Base-by-base conservation (phyloP, 53 echinoderm and acorn worm genomes). In the Hippasteria phrygiana region DNA sequence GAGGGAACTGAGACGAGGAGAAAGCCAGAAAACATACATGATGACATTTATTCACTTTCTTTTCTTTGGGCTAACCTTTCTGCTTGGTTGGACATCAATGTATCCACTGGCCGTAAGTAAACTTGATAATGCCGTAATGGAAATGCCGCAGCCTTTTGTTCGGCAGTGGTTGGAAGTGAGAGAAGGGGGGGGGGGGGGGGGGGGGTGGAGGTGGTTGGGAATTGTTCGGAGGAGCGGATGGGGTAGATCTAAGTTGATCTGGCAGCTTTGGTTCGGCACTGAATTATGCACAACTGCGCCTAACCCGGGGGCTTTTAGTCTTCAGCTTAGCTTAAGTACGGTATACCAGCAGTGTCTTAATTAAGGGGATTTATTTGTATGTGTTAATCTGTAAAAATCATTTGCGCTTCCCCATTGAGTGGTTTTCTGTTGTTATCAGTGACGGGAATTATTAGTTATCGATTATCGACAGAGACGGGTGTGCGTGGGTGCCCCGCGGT, bases 61-160 rank as follows among this genome's bases (percentile, higher is more conserved):
- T 20, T 18, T 18, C 59, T 26, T 59, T n/a, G 32, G 46, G 79
- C 59, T 79, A 79, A 66, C 82, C 47, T 82, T 82, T 82, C 82
- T 18, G 65, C 82, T 27, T 64, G 43, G 82, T 50, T 82, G 64
- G 16, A 46, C 82, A 82, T 66, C 31, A 82, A 82, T 82, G 66
- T 40, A 45, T 33, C 66, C 82, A 82, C 10, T 82, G 82, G 82
- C 82, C 82, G 82, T 82, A 66, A 82, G 66, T 82, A 82, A 82
- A 82, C 82, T 66, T 82, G 38, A 43, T 81, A 64, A 36, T 45
- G 43, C 82, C 66, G 64, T 66, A 43, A 82, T 32, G 32, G 66
- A 45, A 32, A 55, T 18, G 32, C 33, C 46, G 46, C 26, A 66
- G 37, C 59, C 43, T 65, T 82, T 82, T 65, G 64, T 64, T 82